Evolutionary conservation across 2,797 vertebrate genomes (phyloP).

Genomic region (Oryzias sinensis): DNA sequence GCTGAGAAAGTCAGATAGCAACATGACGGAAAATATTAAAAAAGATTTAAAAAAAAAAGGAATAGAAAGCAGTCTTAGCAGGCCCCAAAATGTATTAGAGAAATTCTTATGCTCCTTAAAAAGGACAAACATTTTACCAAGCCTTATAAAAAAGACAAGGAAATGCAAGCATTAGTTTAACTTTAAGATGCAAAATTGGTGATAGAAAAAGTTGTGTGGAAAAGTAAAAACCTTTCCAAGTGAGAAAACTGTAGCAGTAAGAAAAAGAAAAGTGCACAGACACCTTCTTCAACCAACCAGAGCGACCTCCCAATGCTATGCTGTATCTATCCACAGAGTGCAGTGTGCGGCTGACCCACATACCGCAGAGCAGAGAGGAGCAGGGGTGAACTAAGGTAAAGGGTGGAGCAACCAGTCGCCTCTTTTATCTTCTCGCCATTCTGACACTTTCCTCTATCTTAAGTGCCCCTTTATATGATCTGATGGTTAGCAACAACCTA

Average conservation of each 20-base stretch:
- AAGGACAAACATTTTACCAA: background rate
- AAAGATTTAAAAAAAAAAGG: slow-evolving; percentile 4
- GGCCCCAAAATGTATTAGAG: background rate
- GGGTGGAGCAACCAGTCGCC: slow-evolving; percentile 58
- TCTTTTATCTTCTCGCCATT: slow-evolving; percentile 56
- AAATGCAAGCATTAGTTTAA: too few relatives aligned
- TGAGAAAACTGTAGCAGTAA: too few relatives aligned
- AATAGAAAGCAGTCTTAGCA: slow-evolving; percentile 5
- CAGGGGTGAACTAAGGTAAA: slow-evolving; percentile 63
- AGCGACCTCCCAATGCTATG: slow-evolving; percentile 21
- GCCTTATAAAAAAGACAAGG: background rate
- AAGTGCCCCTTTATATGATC: slow-evolving; percentile 56
- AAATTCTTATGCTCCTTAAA: background rate
- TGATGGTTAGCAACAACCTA: slow-evolving; percentile 31
- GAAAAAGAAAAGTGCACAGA: too few relatives aligned
- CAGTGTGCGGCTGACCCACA: slow-evolving; percentile 59
- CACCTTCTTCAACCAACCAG: background rate
- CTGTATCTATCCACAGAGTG: slow-evolving; percentile 32
- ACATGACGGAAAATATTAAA: background rate
- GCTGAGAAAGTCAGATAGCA: slow-evolving; percentile 33
- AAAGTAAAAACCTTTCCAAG: too few relatives aligned
- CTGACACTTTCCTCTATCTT: slow-evolving; percentile 57
- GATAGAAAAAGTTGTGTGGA: too few relatives aligned
- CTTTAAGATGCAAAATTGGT: too few relatives aligned
- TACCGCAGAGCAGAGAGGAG: slow-evolving; percentile 34